phyloP scores from a whole-genome alignment of 2,113 vertebrate species.

The Seriola aureovittata region DNA sequence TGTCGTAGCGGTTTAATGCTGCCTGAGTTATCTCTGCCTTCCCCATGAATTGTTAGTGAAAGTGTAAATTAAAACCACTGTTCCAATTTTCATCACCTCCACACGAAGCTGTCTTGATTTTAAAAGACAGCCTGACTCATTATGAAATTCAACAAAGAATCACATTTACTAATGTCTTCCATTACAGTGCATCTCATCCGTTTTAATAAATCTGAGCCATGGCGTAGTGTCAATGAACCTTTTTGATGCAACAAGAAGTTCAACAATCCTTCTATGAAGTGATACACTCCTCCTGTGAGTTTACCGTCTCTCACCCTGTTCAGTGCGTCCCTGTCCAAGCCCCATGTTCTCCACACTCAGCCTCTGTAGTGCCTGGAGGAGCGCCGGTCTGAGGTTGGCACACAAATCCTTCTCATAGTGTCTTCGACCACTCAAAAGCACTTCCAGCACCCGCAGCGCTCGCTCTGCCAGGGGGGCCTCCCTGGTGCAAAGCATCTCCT shows the following conservation, averaged over 20 bases:
- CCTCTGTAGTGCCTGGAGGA: slow-evolving; percentile 90
- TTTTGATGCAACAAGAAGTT: neutral
- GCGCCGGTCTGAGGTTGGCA: slow-evolving; percentile 83
- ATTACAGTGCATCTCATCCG: neutral
- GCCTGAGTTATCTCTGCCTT: slow-evolving; percentile 10
- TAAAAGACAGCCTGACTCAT: neutral
- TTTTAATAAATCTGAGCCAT: neutral
- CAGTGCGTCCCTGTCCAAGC: slow-evolving; percentile 61
- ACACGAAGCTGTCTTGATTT: neutral
- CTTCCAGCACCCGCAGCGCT: slow-evolving; percentile 83
- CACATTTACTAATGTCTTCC: neutral
- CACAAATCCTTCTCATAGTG: slow-evolving; percentile 77
- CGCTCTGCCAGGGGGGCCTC: slow-evolving; percentile 82
- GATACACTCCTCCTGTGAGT: neutral
- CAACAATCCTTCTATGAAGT: neutral
- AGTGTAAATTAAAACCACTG: neutral
- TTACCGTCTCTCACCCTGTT: slow-evolving; percentile 68
- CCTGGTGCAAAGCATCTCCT: slow-evolving; percentile 89
- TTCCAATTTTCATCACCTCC: neutral
- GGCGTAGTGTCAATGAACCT: neutral
- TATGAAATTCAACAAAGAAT: neutral
- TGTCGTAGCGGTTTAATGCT: slow-evolving; percentile 1
- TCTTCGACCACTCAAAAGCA: slow-evolving; percentile 80
- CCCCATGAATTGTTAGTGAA: neutral
- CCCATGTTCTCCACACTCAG: slow-evolving; percentile 81